A percentile compares a stretch with the other conserved stretches of the same genome.
Evolutionary conservation across 2,113 vertebrate genomes (phyloP).

Genomic region (Axis porcinus): DNA sequence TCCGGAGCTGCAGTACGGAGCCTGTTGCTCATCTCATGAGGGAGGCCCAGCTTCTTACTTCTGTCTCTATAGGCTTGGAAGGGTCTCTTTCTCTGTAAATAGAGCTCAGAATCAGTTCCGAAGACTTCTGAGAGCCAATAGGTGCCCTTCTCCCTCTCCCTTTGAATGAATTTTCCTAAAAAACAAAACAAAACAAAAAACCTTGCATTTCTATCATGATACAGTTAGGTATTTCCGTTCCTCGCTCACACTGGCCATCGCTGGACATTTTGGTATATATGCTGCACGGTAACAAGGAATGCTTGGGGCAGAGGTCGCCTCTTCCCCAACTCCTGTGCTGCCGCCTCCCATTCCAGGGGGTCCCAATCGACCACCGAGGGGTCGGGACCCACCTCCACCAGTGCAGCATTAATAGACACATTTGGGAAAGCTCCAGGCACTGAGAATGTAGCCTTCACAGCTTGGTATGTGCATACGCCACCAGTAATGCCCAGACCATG

Average conservation of each 20-base stretch:
- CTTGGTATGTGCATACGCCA: accelerated
- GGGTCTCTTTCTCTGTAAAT: neutral
- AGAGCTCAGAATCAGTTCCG: neutral
- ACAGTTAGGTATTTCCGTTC: too few relatives aligned
- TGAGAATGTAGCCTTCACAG: neutral
- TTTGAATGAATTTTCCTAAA: neutral
- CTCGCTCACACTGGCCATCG: neutral
- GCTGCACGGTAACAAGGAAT: accelerated
- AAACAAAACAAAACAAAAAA: neutral
- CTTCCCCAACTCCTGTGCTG: neutral
- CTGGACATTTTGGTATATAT: neutral
- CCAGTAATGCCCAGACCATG: too few relatives aligned
- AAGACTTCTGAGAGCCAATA: neutral
- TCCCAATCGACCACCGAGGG: neutral
- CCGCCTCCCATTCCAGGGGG: neutral
- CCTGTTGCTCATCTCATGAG: neutral
- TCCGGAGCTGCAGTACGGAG: neutral
- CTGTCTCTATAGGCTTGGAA: neutral
- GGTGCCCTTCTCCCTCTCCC: neutral
- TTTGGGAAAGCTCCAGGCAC: neutral
- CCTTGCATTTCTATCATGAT: neutral
- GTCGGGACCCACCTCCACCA: too few relatives aligned
- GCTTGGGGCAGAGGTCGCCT: neutral
- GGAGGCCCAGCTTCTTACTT: neutral
- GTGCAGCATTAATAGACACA: neutral